Conservation (phyloP, 2,113 vertebrate genomes). For the Craseonycteris thonglongyai region DNA sequence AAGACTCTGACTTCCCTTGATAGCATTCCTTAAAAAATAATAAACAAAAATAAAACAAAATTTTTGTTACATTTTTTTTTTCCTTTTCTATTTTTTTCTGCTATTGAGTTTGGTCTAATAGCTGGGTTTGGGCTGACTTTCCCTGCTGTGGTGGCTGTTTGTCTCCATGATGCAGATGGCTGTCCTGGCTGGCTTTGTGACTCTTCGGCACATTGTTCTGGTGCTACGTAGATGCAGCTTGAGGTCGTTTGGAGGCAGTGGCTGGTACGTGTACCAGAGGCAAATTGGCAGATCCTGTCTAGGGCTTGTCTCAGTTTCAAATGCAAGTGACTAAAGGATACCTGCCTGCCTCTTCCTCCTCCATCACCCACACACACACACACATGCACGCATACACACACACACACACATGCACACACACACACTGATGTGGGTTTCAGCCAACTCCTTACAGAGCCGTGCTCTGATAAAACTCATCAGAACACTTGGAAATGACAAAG, state of each 20-base stretch:
- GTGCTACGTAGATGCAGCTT: not conserved
- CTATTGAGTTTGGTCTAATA: not conserved
- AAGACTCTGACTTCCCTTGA: not conserved
- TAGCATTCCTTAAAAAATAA: not conserved
- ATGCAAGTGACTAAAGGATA: conserved; percentile 42
- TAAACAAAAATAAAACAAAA: not conserved
- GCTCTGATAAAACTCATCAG: conserved; percentile 27
- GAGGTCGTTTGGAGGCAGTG: not conserved
- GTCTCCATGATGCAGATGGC: not conserved
- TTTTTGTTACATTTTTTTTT: not conserved
- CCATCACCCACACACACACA: not conserved
- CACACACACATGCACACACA: not conserved
- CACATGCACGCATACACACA: not conserved
- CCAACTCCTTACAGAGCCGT: not conserved
- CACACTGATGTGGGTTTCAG: not conserved
- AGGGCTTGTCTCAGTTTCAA: not conserved
- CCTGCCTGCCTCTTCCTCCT: not conserved
- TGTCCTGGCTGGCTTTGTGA: not conserved
- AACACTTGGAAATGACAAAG: conserved; percentile 28
- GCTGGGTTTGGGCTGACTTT: not conserved
- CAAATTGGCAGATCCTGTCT: not conserved
- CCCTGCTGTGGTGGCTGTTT: not conserved
- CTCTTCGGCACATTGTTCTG: not conserved
- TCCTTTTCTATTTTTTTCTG: not conserved
- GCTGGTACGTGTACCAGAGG: not conserved